Conservation (phyloP, 2,797 vertebrate genomes). For the Paratrypauchen microcephalus region DNA sequence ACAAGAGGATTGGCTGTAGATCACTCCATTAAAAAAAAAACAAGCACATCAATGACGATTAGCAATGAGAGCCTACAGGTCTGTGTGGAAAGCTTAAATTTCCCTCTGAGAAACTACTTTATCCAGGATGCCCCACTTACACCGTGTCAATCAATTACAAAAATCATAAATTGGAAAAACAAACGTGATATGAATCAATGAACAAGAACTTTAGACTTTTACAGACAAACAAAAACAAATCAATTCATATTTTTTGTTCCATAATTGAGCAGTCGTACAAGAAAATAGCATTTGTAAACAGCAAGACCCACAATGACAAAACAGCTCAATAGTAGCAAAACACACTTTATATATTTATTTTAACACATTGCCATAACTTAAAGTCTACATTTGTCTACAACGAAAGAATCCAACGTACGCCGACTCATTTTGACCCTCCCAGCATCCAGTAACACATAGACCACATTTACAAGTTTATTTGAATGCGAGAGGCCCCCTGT, state of each 20-base stretch:
- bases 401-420: background rate
- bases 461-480: conserved; percentile 3
- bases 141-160: background rate
- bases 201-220: too few relatives aligned
- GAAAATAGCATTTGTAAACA: too few relatives aligned
- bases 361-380: too few relatives aligned
- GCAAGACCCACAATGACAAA: too few relatives aligned
- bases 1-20: too few relatives aligned
- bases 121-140: conserved; percentile 1
- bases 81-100: background rate
- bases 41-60: background rate
- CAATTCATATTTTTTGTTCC: too few relatives aligned
- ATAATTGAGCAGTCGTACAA: too few relatives aligned
- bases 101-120: conserved; percentile 6
- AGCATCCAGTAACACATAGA: background rate
- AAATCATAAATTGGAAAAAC: too few relatives aligned
- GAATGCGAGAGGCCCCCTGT: conserved; percentile 18
- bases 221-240: too few relatives aligned
- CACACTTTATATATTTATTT: too few relatives aligned
- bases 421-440: background rate
- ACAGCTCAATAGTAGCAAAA: too few relatives aligned
- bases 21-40: background rate
- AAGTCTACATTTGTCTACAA: background rate
- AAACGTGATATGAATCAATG: too few relatives aligned
- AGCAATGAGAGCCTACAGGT: background rate